phyloP scores from a whole-genome alignment of 2,797 vertebrate genomes.

The Muraenolepis orangiensis region DNA sequence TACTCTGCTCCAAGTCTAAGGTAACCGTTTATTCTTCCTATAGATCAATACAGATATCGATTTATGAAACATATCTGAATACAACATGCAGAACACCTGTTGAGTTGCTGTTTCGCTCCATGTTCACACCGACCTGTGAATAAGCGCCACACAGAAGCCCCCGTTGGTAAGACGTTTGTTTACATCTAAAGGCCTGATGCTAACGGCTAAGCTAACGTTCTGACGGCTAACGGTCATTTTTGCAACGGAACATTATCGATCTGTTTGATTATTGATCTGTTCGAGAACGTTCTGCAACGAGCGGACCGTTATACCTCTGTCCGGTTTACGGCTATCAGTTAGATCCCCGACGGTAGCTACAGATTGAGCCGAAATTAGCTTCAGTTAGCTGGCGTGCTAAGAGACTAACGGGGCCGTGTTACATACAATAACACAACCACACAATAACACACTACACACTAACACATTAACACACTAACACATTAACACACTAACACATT shows the following conservation, averaged over 20 bases:
- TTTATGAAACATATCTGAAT: background rate
- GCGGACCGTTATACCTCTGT: too few species aligned
- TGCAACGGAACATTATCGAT: background rate
- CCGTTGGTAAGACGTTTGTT: constrained; percentile 45
- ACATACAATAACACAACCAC: too few species aligned
- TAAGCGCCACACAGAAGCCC: background rate
- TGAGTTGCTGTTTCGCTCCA: background rate
- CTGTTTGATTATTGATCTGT: background rate
- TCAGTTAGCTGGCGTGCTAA: too few species aligned
- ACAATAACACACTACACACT: too few species aligned
- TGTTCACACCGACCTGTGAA: background rate
- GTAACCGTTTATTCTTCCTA: constrained; percentile 47
- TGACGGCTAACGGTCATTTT: background rate
- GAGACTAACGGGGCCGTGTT: too few species aligned
- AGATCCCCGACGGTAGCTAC: too few species aligned
- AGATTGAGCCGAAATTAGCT: too few species aligned
- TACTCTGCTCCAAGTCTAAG: constrained; percentile 66
- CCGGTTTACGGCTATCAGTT: too few species aligned
- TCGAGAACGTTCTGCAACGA: background rate
- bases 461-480: too few species aligned
- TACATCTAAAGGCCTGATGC: constrained; percentile 42
- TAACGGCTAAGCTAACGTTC: too few species aligned
- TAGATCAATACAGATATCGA: background rate
- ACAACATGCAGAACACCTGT: background rate
- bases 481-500: too few species aligned